Percentiles rank a stretch among this genome's conserved stretches.
Evolutionary conservation across 2,888 invertebrate genomes (phyloP).

Genomic region (Heliothis peltigera): DNA sequence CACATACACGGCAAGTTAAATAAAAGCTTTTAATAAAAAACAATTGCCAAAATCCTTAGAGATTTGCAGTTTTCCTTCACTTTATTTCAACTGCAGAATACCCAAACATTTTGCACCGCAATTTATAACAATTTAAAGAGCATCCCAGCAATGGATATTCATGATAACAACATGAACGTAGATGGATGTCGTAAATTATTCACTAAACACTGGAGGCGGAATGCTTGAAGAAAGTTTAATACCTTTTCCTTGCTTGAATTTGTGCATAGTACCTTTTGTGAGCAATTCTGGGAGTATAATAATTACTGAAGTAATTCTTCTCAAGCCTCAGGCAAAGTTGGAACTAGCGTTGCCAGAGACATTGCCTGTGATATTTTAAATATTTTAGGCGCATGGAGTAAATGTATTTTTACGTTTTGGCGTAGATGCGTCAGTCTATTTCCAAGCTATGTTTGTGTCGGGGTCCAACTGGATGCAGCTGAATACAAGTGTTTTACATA

Average conservation of each 20-base stretch:
- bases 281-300: slow-evolving; percentile 61
- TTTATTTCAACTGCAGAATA: not conserved
- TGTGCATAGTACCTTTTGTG: slow-evolving; percentile 52
- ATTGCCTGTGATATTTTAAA: slow-evolving; percentile 10
- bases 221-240: slow-evolving; percentile 35
- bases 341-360: slow-evolving; percentile 54
- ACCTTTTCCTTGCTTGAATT: slow-evolving; percentile 43
- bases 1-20: too few species aligned
- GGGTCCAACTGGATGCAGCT: too few species aligned
- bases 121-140: slow-evolving; percentile 6
- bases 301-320: slow-evolving; percentile 72
- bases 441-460: too few species aligned
- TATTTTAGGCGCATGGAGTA: not conserved
- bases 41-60: not conserved
- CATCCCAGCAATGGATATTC: slow-evolving; percentile 28
- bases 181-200: slow-evolving; percentile 41
- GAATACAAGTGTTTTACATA: too few species aligned
- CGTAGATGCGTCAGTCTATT: too few species aligned
- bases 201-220: slow-evolving; percentile 32
- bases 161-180: slow-evolving; percentile 20
- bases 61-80: not conserved
- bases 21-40: too few species aligned
- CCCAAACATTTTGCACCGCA: slow-evolving; percentile 1
- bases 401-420: too few species aligned
- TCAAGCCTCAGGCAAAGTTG: slow-evolving; percentile 61